phyloP scores from a whole-genome alignment of 64 coral and sea anemone genomes.

The Actinia tenebrosa region DNA sequence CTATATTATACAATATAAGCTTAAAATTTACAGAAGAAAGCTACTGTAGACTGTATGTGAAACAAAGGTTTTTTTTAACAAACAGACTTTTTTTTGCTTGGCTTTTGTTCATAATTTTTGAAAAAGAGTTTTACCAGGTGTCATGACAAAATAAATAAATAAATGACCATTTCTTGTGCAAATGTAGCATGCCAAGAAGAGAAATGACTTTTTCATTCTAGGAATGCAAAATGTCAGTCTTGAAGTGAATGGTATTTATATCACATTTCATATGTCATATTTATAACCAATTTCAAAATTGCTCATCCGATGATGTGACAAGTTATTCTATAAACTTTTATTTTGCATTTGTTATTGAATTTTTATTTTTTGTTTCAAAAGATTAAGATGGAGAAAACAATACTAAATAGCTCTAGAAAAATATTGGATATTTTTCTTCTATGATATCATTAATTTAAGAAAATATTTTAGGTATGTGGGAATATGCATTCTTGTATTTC shows the following conservation, averaged over 20 bases:
- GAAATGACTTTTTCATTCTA: not conserved
- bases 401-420: not conserved
- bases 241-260: not conserved
- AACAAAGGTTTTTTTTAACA: not conserved
- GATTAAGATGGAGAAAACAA: not conserved
- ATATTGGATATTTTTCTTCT: not conserved
- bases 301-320: not conserved
- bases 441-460: not conserved
- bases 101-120: not conserved
- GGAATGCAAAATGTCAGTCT: not conserved
- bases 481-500: not conserved
- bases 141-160: not conserved
- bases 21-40: not conserved
- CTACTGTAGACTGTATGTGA: not conserved
- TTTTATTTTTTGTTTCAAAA: not conserved
- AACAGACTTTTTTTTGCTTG: not conserved
- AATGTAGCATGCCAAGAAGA: not conserved
- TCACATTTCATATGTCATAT: not conserved
- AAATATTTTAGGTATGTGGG: not conserved
- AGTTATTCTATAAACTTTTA: conserved; percentile 4
- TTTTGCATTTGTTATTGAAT: not conserved
- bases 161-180: not conserved
- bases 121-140: not conserved
- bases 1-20: not conserved
- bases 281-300: not conserved